Base-by-base conservation (phyloP, 2,888 invertebrate genomes). In the Listrodromus nycthemerus region DNA sequence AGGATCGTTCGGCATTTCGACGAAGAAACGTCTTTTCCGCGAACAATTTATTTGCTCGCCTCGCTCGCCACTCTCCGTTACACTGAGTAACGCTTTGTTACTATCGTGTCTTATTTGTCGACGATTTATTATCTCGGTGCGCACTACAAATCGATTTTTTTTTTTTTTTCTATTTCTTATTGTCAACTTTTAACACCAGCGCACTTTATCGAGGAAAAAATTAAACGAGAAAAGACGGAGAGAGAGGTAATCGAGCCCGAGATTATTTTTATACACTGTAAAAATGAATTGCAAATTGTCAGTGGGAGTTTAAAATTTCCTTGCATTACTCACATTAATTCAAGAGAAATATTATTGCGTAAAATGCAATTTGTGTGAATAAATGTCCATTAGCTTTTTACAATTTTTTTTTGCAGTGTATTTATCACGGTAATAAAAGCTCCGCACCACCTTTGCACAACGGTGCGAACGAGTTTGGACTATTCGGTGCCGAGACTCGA, bases 71-170 rank as follows among this genome's bases (percentile, higher is more conserved):
- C 52, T 19, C 21, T 13, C 7, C 41, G 71, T 65, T 16, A 65
- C 19, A 79, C 79, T 71, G 78, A 78, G 19, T n/a, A 58, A 33
- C 41, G 33, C 58, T 19, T 33, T 33, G 61, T 69, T 74, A 67
- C 74, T 82, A 75, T 79, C 83, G 61, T 66, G 65, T 76, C 70
- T 70, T 75, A 58, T 74, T 61, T 63, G 52, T 66, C 41, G 45
- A 71, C 50, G 82, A 76, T 77, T 52, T 75, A 79, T 75, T 84
- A 77, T 84, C 33, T 74, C 24, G 7, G 45, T 37, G 48, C 70
- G 50, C 69, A 37, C 45, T 77, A 69, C 65, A 66, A 75, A 61
- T 58, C 45, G 41, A 27, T 52, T 45, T 41, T 70, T 80, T 30
- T 41, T 70, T 80, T 30, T 10, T 55, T 58, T 27, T 19, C 13